Evolutionary conservation across 2,888 invertebrate genomes (phyloP).

Genomic region (Spicauda simplicius): DNA sequence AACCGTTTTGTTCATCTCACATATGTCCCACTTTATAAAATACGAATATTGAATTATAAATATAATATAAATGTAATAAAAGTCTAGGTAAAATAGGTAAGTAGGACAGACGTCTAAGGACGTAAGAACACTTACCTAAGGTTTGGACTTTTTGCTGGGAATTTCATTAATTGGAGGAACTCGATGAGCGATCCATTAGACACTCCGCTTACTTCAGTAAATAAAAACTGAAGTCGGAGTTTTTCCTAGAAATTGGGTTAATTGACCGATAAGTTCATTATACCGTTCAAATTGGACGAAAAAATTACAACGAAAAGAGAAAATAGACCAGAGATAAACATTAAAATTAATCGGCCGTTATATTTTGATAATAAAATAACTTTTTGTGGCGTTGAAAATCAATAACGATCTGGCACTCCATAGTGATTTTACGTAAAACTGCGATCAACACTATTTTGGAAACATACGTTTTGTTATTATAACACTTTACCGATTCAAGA

Average conservation of each 20-base stretch:
- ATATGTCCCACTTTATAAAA: too few species aligned
- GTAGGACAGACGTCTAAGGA: background rate
- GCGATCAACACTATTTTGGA: constrained; percentile 31
- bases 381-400: constrained; percentile 17
- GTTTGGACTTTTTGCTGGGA: constrained; percentile 7
- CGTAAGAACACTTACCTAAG: constrained; percentile 7
- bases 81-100: too few species aligned
- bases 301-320: constrained; percentile 10
- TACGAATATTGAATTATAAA: too few species aligned
- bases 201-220: constrained; percentile 16
- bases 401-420: constrained; percentile 15
- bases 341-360: background rate
- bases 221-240: constrained; percentile 16
- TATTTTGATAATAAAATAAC: constrained; percentile 2
- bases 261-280: constrained; percentile 20
- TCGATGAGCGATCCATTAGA: constrained; percentile 27
- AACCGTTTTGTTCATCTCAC: too few species aligned
- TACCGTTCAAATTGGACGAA: background rate
- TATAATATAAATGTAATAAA: too few species aligned
- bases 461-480: constrained; percentile 24
- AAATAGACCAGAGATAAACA: background rate
- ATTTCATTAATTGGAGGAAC: constrained; percentile 24
- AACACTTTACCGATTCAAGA: background rate
- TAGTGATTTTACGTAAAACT: constrained; percentile 35
- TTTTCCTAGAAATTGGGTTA: constrained; percentile 15